Base-by-base conservation (phyloP, 2,113 vertebrate species). In the Tetrao urogallus region DNA sequence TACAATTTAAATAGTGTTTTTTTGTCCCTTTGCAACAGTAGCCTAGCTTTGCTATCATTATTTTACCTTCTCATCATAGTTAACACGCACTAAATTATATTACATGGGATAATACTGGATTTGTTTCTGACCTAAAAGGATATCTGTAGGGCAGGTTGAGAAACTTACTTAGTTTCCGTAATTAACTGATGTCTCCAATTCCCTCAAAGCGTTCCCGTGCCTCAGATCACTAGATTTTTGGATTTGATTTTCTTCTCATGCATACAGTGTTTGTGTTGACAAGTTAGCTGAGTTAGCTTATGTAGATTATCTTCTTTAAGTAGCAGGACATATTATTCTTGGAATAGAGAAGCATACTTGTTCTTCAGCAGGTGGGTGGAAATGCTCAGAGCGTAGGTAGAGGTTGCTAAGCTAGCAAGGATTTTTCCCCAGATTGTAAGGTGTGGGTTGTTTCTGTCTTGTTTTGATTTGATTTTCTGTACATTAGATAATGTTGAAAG, bases 241-340 rank as follows among this genome's bases (percentile, higher is more conserved):
- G 8, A 8, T 11, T 40, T 50, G 38, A 30, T 73, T 66, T 86
- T 17, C 47, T 85, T 54, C 73, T 63, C 18, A 61, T 36, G 34
- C 5, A 69, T 47, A n/a, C 5, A 32, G 73, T 36, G 8, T 64
- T 86, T 90, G 19, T 76, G 60, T 54, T 94, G 86, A 61, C 58
- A 82, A 11, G 63, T 8, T 69, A 27, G 36, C 40, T 27, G 27
- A 90, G 4, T 57, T 17, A 64, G 88, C 34, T 54, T 72, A 15
- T 78, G 34, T 82, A 82, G 63, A 36, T 94, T 63, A 89, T 89
- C n/a, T 84, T 40, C 47, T 88, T 89, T 74, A 83, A 73, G 83
- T 19, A 89, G 61, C 36, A 75, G 77, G 54, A 64, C 38, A 15
- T 27, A 4, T 34, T 91, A 56, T 90, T 88, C 19, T 32, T 78